A percentile compares a stretch with the other conserved stretches of the same genome.
Evolutionary conservation across 2,888 invertebrate species (phyloP).

Genomic region (Ligdia adustata): DNA sequence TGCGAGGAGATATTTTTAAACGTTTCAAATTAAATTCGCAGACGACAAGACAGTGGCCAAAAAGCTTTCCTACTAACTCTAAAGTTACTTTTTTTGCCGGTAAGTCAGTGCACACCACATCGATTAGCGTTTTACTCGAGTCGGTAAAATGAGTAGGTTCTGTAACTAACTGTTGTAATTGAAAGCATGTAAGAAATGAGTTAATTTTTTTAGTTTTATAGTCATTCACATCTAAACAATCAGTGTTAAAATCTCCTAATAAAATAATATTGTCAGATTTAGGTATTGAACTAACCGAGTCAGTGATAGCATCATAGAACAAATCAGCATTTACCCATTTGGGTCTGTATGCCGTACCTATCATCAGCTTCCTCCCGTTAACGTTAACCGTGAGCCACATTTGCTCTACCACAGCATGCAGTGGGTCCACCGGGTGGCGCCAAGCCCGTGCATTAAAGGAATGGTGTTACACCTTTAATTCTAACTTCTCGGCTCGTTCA

Average conservation of each 20-base stretch:
- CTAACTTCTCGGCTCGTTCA: too few relatives aligned
- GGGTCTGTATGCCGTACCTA: not conserved
- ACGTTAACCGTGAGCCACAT: not conserved
- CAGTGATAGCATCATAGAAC: too few relatives aligned
- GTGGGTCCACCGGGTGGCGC: not conserved
- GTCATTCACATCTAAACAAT: not conserved
- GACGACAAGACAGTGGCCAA: not conserved
- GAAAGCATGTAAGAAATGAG: not conserved
- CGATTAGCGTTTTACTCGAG: not conserved
- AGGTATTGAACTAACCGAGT: not conserved
- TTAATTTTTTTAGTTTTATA: not conserved
- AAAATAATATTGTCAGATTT: not conserved
- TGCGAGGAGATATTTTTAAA: too few relatives aligned
- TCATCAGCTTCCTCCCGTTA: conserved; percentile 1
- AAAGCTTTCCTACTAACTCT: not conserved
- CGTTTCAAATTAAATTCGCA: not conserved
- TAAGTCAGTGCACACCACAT: not conserved
- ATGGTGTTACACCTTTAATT: too few relatives aligned
- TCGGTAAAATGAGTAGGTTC: not conserved
- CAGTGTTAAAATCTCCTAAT: not conserved
- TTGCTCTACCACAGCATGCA: not conserved
- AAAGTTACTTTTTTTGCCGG: not conserved
- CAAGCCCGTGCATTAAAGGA: not conserved
- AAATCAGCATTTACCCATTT: too few relatives aligned
- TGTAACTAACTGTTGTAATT: not conserved